phyloP scores from a whole-genome alignment of 2,888 invertebrate species.

The Dynastes tityus region DNA sequence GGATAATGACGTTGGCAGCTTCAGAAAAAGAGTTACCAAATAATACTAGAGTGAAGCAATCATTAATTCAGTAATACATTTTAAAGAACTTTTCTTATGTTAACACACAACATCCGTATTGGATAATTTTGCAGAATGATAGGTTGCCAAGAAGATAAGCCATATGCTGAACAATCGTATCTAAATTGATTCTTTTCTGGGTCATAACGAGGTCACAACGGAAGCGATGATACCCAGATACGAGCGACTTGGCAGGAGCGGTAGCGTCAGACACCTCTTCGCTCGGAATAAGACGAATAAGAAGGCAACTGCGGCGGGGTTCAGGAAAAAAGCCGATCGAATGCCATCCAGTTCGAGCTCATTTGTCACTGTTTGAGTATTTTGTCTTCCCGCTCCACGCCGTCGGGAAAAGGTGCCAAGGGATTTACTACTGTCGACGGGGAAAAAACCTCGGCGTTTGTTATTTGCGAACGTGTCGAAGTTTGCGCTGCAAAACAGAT shows the following conservation, averaged over 20 bases:
- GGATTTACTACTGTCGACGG: conserved; percentile 43
- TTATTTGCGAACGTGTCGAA: conserved; percentile 49
- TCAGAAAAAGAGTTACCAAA: no score
- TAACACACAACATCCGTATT: no score
- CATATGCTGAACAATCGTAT: no score
- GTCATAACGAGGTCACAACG: background rate
- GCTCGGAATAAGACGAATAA: conserved; percentile 1
- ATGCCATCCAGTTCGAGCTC: conserved; percentile 34
- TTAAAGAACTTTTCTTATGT: no score
- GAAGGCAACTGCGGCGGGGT: background rate
- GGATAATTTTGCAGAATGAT: no score
- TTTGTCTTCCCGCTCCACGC: conserved; percentile 38
- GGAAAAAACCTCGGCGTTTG: conserved; percentile 47
- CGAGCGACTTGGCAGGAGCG: background rate
- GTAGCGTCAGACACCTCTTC: conserved; percentile 6
- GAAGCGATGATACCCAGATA: background rate
- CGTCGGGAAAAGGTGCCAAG: conserved; percentile 30
- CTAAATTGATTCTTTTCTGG: conserved; percentile 1
- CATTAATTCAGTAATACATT: no score
- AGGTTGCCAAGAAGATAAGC: no score
- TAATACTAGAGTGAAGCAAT: no score
- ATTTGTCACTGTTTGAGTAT: conserved; percentile 46
- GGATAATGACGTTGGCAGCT: no score
- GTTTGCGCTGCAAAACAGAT: conserved; percentile 48
- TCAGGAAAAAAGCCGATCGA: conserved; percentile 31